phyloP scores from a whole-genome alignment of 2,113 vertebrate genomes.

The Cryptoleucopteryx plumbea region DNA sequence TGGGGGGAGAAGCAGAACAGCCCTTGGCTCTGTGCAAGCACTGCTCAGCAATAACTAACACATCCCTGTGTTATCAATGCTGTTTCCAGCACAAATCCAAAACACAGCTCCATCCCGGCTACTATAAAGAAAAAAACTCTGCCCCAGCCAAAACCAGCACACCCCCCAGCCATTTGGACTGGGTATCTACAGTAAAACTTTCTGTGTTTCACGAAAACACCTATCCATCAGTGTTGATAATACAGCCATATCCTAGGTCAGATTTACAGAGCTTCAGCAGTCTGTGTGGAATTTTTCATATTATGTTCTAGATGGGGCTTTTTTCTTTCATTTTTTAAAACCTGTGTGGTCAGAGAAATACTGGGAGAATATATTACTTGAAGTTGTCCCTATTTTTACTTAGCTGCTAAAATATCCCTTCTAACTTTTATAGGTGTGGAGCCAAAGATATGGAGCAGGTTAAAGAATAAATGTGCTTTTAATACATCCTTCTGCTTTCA shows the following conservation, averaged over 20 bases:
- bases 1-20: background rate
- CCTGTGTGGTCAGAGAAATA: background rate
- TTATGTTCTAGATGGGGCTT: background rate
- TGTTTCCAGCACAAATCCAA: too few species aligned
- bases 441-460: background rate
- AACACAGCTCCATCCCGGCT: background rate
- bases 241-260: background rate
- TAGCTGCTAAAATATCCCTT: background rate
- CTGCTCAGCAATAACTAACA: background rate
- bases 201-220: background rate
- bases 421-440: background rate
- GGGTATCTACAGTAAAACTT: background rate
- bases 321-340: background rate
- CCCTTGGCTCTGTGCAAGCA: background rate
- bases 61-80: too few species aligned
- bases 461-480: background rate
- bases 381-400: background rate
- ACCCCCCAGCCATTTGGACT: background rate
- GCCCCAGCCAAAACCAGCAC: too few species aligned
- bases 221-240: background rate
- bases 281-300: background rate
- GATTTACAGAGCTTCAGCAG: background rate
- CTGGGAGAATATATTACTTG: background rate
- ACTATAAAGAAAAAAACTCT: background rate
- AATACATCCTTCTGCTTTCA: background rate